These are phyloP conservation scores for Eledone cirrhosa DNA, from an alignment of 2,888 invertebrate species.

Conservation along the genomic window DNA sequence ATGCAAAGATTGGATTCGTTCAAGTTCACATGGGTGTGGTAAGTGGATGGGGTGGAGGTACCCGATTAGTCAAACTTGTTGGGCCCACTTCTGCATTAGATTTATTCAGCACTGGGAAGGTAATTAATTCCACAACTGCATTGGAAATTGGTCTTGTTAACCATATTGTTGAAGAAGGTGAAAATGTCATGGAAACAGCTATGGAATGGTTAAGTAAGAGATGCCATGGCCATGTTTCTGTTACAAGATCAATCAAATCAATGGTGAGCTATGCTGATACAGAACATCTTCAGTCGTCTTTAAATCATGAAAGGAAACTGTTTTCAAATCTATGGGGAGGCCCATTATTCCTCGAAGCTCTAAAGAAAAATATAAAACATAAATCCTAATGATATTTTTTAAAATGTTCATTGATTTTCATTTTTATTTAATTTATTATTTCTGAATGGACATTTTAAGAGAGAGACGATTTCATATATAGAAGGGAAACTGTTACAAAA, in stretches of 20 bases:
- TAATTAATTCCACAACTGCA: constrained; percentile 64
- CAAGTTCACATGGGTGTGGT: constrained; percentile 69
- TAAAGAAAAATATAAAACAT: constrained; percentile 66
- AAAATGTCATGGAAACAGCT: constrained; percentile 50
- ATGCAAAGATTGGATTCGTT: constrained; percentile 68
- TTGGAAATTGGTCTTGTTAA: constrained; percentile 66
- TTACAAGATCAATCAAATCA: constrained; percentile 60
- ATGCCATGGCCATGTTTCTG: constrained; percentile 45
- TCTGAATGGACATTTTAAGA: too few species aligned
- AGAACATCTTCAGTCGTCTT: constrained; percentile 45
- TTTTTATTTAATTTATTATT: too few species aligned
- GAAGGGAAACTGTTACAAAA: too few species aligned
- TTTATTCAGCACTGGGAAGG: constrained; percentile 59
- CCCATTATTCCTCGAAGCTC: constrained; percentile 62
- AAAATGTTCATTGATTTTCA: too few species aligned
- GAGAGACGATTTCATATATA: too few species aligned
- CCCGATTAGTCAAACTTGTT: constrained; percentile 65
- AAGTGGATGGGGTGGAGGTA: constrained; percentile 71
- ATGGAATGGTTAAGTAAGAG: constrained; percentile 61
- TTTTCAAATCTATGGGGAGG: constrained; percentile 68
- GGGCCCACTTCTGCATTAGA: constrained; percentile 68
- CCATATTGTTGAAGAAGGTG: constrained; percentile 55
- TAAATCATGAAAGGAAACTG: constrained; percentile 62
- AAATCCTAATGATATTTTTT: constrained; percentile 38
- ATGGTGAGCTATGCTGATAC: constrained; percentile 49